Evolutionary conservation across 2,888 invertebrate genomes (phyloP).

Genomic region (Sarcophaga rosellei): DNA sequence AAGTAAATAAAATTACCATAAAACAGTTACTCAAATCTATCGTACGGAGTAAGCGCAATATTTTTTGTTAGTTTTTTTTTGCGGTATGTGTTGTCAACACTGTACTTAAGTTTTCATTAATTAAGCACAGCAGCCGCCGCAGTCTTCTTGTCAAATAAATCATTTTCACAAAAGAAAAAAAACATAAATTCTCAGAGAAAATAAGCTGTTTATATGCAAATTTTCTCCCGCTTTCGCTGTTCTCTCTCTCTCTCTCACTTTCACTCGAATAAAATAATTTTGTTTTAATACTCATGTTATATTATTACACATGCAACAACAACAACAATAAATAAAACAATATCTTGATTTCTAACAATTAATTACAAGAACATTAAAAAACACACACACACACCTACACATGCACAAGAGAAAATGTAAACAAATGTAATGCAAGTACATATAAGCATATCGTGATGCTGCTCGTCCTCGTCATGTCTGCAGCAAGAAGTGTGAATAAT

Average conservation of each 20-base stretch:
- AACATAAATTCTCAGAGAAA: background rate
- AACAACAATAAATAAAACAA: background rate
- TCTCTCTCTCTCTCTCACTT: too few species aligned
- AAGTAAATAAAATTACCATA: too few species aligned
- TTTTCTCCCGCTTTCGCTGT: background rate
- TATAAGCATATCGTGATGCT: background rate
- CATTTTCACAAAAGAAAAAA: background rate
- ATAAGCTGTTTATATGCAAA: background rate
- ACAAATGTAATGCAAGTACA: conserved; percentile 11
- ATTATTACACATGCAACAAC: too few species aligned
- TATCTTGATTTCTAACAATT: conserved; percentile 45
- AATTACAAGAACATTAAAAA: conserved; percentile 30
- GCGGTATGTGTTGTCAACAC: background rate
- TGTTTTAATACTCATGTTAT: too few species aligned
- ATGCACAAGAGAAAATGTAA: conserved; percentile 7
- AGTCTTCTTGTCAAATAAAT: background rate
- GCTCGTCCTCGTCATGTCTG: conserved; percentile 15
- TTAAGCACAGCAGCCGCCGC: background rate
- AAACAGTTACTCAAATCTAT: too few species aligned
- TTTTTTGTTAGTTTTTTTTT: background rate
- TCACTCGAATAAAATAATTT: too few species aligned
- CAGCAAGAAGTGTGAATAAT: conserved; percentile 12
- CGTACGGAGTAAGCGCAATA: background rate
- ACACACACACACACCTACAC: background rate
- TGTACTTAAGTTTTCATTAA: background rate